Evolutionary conservation across 2,888 invertebrate genomes (phyloP).

Genomic region (Adineta ricciae): DNA sequence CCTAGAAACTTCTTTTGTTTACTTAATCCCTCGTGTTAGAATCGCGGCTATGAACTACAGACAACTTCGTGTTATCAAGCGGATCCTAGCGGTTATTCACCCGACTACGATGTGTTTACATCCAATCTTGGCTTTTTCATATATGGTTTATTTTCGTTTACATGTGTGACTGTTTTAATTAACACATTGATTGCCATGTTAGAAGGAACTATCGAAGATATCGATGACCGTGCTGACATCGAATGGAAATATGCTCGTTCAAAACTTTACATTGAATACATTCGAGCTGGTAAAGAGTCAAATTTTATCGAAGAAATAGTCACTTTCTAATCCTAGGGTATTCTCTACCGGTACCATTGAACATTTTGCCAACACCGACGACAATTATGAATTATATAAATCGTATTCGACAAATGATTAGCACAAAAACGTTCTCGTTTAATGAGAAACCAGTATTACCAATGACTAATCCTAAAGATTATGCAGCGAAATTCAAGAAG

Average conservation of each 20-base stretch:
- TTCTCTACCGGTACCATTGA: slow-evolving; percentile 54
- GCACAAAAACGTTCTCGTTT: neutral
- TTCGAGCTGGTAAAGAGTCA: slow-evolving; percentile 46
- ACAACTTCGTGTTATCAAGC: slow-evolving; percentile 17
- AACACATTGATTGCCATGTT: slow-evolving; percentile 64
- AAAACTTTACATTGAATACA: slow-evolving; percentile 50
- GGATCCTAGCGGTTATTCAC: slow-evolving; percentile 43
- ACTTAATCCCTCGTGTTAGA: neutral
- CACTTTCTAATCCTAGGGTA: slow-evolving; percentile 39
- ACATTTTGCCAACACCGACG: slow-evolving; percentile 42
- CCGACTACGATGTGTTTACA: slow-evolving; percentile 35
- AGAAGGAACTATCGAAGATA: slow-evolving; percentile 59
- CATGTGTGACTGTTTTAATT: slow-evolving; percentile 53
- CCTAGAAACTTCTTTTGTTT: slow-evolving; percentile 41
- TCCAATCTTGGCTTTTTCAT: slow-evolving; percentile 50
- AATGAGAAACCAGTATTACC: neutral
- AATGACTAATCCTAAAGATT: neutral
- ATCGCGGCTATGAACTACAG: neutral
- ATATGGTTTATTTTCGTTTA: slow-evolving; percentile 52
- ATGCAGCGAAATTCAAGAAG: neutral
- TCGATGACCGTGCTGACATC: slow-evolving; percentile 41
- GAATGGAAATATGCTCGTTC: slow-evolving; percentile 49
- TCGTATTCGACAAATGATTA: neutral
- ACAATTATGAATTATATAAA: slow-evolving; percentile 34
- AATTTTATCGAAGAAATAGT: too few relatives aligned